phyloP scores from a whole-genome alignment of 2,888 invertebrate genomes.

The Philereme transversata region DNA sequence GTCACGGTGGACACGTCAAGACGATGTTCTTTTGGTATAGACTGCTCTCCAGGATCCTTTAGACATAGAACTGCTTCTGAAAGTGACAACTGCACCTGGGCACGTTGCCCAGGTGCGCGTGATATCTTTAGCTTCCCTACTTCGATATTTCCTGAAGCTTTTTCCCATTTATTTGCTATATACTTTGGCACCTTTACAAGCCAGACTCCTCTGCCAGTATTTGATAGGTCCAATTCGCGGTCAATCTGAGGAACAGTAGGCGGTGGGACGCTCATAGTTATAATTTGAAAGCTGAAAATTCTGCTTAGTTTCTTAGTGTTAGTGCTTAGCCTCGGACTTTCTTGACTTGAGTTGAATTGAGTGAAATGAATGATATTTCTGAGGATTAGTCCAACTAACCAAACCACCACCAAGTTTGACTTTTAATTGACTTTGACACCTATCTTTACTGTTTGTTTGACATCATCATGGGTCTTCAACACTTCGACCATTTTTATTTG shows the following conservation, averaged over 20 bases:
- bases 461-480: no score
- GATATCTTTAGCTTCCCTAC: constrained; percentile 96
- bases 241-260: constrained; percentile 84
- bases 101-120: constrained; percentile 90
- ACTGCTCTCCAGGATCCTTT: constrained; percentile 90
- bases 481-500: no score
- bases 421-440: no score
- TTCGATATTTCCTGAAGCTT: constrained; percentile 94
- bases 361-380: no score
- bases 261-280: constrained; percentile 45
- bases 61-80: constrained; percentile 92
- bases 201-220: constrained; percentile 97
- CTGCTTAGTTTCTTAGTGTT: no score
- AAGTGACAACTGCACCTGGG: constrained; percentile 94
- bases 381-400: no score
- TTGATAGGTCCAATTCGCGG: constrained; percentile 93
- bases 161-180: constrained; percentile 97
- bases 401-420: no score
- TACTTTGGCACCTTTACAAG: constrained; percentile 98
- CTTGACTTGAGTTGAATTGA: no score
- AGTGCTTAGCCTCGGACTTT: no score
- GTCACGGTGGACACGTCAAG: constrained; percentile 96
- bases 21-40: constrained; percentile 95
- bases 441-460: no score
- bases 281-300: not conserved